Evolutionary conservation across 1,140 invertebrate genomes (phyloP).

Genomic region (Euura lappo): DNA sequence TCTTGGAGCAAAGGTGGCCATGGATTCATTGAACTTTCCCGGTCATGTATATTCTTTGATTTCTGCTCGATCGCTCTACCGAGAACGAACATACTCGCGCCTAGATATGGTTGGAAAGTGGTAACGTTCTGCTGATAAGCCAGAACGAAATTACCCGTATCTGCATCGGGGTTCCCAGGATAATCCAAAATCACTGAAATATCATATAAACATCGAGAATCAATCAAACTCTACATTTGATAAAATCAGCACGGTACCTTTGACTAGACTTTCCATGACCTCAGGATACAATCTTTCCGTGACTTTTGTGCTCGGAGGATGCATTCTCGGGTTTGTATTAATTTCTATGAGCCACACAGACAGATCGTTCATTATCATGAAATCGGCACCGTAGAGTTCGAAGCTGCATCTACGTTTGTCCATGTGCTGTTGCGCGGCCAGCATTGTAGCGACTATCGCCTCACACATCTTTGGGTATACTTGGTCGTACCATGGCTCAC

Average conservation of each 20-base stretch:
- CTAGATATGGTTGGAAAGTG: neutral
- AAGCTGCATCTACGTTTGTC: slow-evolving; percentile 80
- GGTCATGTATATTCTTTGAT: slow-evolving; percentile 12
- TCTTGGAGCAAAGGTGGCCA: neutral
- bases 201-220: neutral
- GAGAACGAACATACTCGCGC: slow-evolving; percentile 8
- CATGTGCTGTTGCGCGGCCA: slow-evolving; percentile 79
- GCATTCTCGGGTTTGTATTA: slow-evolving; percentile 88
- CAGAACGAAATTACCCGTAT: slow-evolving; percentile 27
- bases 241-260: slow-evolving; percentile 66
- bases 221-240: neutral
- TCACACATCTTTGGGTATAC: slow-evolving; percentile 89
- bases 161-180: slow-evolving; percentile 14
- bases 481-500: slow-evolving; percentile 66
- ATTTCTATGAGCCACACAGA: slow-evolving; percentile 93
- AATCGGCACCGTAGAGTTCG: slow-evolving; percentile 93
- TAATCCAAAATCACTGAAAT: slow-evolving; percentile 20
- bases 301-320: slow-evolving; percentile 77
- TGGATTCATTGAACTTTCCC: neutral
- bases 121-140: slow-evolving; percentile 23
- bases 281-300: slow-evolving; percentile 82
- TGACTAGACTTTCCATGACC: slow-evolving; percentile 85
- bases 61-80: neutral
- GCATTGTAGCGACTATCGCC: slow-evolving; percentile 79
- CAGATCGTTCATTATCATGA: slow-evolving; percentile 85